phyloP scores from a whole-genome alignment of 2,113 vertebrate genomes.

The Megaceryle torquata region DNA sequence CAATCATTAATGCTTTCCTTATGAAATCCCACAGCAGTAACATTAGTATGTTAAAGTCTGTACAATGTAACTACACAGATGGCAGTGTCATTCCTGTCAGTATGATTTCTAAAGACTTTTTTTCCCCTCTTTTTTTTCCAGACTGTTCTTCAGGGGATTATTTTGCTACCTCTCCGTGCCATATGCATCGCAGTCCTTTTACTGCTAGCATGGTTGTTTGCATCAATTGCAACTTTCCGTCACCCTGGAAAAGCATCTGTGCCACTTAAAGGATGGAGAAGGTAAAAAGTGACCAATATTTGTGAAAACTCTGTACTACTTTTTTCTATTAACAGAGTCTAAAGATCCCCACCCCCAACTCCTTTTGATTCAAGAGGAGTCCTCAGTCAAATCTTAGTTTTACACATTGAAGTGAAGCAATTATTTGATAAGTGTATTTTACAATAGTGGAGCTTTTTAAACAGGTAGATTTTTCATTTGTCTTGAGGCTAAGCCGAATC shows the following conservation, averaged over 20 bases:
- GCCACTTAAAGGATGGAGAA: slow-evolving; percentile 89
- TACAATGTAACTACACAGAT: background rate
- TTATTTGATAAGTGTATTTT: background rate
- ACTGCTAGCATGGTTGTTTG: slow-evolving; percentile 84
- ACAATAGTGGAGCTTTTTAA: background rate
- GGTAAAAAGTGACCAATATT: slow-evolving; percentile 74
- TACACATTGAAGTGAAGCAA: background rate
- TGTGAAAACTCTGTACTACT: background rate
- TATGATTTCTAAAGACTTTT: background rate
- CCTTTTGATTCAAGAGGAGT: background rate
- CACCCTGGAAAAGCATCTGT: slow-evolving; percentile 75
- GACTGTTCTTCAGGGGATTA: slow-evolving; percentile 79
- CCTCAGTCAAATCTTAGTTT: background rate
- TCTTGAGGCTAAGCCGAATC: background rate
- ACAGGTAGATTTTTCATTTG: background rate
- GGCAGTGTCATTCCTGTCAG: background rate
- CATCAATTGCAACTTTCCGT: slow-evolving; percentile 77
- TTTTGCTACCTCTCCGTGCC: slow-evolving; percentile 88
- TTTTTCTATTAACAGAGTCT: background rate
- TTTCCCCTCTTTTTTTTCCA: slow-evolving; percentile 24
- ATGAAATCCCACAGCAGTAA: background rate
- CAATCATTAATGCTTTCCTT: background rate
- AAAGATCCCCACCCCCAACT: background rate
- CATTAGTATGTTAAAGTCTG: background rate
- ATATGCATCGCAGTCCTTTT: slow-evolving; percentile 76